Percentiles rank a stretch among this genome's conserved stretches.
Conservation (phyloP, 2,113 vertebrate species). For the Eurypyga helias region DNA sequence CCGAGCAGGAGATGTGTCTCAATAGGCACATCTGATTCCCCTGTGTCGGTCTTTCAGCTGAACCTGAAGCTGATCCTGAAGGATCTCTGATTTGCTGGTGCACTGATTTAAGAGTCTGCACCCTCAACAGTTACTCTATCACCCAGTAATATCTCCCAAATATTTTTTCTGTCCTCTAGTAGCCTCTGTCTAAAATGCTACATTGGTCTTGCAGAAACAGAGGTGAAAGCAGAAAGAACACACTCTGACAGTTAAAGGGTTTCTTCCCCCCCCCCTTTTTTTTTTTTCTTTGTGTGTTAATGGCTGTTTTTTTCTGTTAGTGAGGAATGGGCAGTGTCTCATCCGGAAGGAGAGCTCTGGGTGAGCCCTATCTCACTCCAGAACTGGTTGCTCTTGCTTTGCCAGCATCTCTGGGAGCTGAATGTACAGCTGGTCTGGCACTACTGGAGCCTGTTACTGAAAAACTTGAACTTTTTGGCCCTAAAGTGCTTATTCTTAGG, state of each 20-base stretch:
- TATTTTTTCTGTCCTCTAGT: accelerated
- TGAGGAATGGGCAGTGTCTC: background rate
- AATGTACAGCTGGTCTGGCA: background rate
- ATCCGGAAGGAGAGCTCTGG: background rate
- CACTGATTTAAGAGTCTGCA: background rate
- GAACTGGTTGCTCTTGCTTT: background rate
- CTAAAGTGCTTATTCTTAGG: background rate
- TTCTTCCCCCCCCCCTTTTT: accelerated
- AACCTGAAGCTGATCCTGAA: background rate
- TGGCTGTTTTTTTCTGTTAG: background rate
- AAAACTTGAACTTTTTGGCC: background rate
- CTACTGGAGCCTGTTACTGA: background rate
- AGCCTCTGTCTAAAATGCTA: accelerated
- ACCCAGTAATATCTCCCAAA: accelerated
- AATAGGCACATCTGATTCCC: background rate
- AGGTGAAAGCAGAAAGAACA: background rate
- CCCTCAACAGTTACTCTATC: background rate
- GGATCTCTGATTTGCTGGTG: background rate
- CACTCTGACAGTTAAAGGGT: background rate
- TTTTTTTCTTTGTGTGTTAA: background rate
- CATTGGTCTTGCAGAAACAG: accelerated
- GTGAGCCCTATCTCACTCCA: background rate
- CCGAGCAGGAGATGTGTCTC: background rate
- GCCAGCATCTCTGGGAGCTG: background rate
- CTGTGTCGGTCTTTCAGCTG: background rate